A percentile compares a stretch with the other conserved stretches of the same genome.
These are phyloP conservation scores for Punctoribates punctum DNA, from an alignment of 2,888 invertebrate species.

Conservation along the genomic window DNA sequence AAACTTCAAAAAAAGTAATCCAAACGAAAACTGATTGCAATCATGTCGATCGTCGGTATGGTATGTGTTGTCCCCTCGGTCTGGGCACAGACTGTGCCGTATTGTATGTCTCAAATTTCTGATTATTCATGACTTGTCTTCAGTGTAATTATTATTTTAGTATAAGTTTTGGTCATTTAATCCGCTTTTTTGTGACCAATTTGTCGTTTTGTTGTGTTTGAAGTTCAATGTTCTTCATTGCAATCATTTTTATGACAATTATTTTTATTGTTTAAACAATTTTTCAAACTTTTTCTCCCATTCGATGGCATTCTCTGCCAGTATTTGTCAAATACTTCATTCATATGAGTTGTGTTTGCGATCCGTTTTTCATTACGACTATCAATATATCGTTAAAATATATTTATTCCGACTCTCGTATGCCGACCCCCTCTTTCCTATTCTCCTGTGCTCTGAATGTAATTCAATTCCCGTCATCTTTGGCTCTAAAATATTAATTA, in stretches of 20 bases:
- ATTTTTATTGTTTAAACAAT: neutral
- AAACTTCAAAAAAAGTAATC: neutral
- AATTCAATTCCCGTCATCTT: too few species aligned
- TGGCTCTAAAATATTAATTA: too few species aligned
- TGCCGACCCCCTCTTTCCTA: too few species aligned
- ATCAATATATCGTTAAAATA: neutral
- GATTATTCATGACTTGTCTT: too few species aligned
- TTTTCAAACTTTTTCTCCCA: neutral
- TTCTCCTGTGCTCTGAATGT: too few species aligned
- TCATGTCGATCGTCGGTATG: neutral
- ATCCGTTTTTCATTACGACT: neutral
- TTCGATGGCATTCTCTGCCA: neutral
- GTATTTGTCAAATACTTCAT: neutral
- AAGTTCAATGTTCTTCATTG: constrained; percentile 1
- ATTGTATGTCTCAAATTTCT: too few species aligned
- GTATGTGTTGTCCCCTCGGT: neutral
- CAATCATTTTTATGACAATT: neutral
- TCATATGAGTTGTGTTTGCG: constrained; percentile 2
- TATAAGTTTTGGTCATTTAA: too few species aligned
- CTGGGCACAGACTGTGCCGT: too few species aligned
- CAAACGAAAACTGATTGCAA: neutral
- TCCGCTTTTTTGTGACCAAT: neutral
- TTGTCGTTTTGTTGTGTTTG: neutral
- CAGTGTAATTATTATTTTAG: too few species aligned
- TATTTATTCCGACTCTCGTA: neutral